These are phyloP conservation scores for Lagenorhynchus albirostris DNA, from an alignment of 2,113 vertebrate species.

Conservation along the genomic window DNA sequence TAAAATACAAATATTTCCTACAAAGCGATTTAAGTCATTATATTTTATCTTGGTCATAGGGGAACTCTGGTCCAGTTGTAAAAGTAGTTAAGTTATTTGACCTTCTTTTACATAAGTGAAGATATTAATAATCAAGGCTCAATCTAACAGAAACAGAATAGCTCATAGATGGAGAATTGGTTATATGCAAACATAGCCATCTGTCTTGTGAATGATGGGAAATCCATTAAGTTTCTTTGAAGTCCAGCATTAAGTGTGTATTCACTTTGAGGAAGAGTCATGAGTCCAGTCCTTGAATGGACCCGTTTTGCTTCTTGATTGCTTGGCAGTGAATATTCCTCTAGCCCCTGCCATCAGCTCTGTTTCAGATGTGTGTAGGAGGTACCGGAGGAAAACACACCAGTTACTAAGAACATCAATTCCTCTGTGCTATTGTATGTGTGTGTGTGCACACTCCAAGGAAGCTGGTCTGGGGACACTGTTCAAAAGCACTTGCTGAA, in stretches of 20 bases:
- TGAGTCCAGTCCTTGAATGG: neutral
- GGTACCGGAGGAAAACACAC: neutral
- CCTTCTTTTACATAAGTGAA: neutral
- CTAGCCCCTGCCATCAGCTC: neutral
- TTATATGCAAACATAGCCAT: neutral
- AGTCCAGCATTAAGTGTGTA: neutral
- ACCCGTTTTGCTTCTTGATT: neutral
- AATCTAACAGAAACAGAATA: neutral
- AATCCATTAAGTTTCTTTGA: neutral
- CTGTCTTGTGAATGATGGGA: neutral
- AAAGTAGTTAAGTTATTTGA: neutral
- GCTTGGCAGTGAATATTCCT: neutral
- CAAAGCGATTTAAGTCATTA: neutral
- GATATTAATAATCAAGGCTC: neutral
- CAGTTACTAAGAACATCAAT: fast-evolving
- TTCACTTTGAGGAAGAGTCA: neutral
- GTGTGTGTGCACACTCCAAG: fast-evolving
- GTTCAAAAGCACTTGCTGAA: neutral
- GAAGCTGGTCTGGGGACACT: neutral
- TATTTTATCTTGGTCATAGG: neutral
- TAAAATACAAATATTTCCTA: neutral
- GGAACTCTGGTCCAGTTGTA: neutral
- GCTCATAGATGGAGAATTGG: neutral
- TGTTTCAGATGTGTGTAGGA: neutral
- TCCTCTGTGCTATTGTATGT: fast-evolving